Base-by-base conservation (phyloP, 2,797 vertebrate species). In the Myiotriccus ornatus region DNA sequence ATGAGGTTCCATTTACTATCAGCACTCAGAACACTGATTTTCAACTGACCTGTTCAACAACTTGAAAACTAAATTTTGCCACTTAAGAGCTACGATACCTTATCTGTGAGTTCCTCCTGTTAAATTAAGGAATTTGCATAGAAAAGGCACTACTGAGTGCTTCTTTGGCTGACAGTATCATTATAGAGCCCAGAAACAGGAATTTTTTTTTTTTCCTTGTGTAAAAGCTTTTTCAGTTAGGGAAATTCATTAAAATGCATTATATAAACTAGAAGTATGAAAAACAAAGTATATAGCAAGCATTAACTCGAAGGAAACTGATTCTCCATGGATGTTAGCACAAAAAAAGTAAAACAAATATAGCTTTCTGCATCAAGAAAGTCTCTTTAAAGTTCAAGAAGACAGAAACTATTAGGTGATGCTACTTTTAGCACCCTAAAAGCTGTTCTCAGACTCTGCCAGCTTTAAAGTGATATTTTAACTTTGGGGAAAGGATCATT, bases 371-470 rank as follows among this genome's bases (percentile, higher is more conserved):
- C 56, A 79, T 90, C 63, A 74, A 65, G 27, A 80, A 88, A 69
- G 28, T n/a, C 21, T 86, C 70, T 77, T 68, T 43, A 8, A 89
- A 83, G 71, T 90, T 95, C 53, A 86, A 84, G 91, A 90, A 52
- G 35, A 44, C 75, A 63, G 25, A 56, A 95, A 74, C 50, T 77
- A 84, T 89, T 65, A 95, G 57, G 44, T 84, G 87, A 92, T 91
- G 70, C 78, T 93, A 91, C 82, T 94, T 94, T 89, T 83, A 95
- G 91, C 52, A 87, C 76, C 34, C 69, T 78, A 90, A 85, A 94
- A 89, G 65, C 90, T 50, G 27, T 44, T 89, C 68, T 93, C 60
- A 81, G 75, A 84, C 52, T 85, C 67, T 64, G 63, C 11, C 46
- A 93, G 67, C 80, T 86, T 84, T 71, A 53, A 91, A 93, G 41